Evolutionary conservation across 2,113 vertebrate species (phyloP).

Genomic region (Dicentrarchus labrax): DNA sequence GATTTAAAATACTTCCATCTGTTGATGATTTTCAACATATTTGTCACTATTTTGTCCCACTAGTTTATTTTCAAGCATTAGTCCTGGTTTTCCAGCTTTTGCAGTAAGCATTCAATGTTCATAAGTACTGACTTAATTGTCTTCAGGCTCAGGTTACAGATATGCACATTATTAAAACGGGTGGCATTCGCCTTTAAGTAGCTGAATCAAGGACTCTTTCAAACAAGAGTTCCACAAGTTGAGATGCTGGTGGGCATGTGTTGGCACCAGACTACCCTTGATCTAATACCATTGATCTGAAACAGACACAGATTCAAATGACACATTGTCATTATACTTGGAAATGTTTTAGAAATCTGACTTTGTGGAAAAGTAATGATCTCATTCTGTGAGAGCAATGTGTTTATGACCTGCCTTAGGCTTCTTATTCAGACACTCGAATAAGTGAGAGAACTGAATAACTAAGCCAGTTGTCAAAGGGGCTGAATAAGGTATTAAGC

Average conservation of each 20-base stretch:
- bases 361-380: slow-evolving; percentile 60
- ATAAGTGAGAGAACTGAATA: slow-evolving; percentile 32
- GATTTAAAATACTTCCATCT: not conserved
- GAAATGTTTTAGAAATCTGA: slow-evolving; percentile 45
- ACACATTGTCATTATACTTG: slow-evolving; percentile 29
- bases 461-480: slow-evolving; percentile 57
- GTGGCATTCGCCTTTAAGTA: slow-evolving; percentile 35
- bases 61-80: not conserved
- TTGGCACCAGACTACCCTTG: slow-evolving; percentile 18
- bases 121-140: slow-evolving; percentile 15
- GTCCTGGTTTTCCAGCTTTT: not conserved
- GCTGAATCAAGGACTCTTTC: slow-evolving; percentile 34
- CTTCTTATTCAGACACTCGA: slow-evolving; percentile 41
- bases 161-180: slow-evolving; percentile 1
- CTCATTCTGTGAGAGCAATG: slow-evolving; percentile 48
- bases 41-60: not conserved
- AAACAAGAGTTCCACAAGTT: slow-evolving; percentile 4
- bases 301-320: slow-evolving; percentile 43
- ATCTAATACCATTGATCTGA: slow-evolving; percentile 47
- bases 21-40: not conserved
- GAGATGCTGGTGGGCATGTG: slow-evolving; percentile 48
- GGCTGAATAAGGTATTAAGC: slow-evolving; percentile 54
- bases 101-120: not conserved
- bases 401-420: slow-evolving; percentile 63
- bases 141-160: slow-evolving; percentile 17